These are phyloP conservation scores for Coregonus sp. DNA, from an alignment of 2,797 vertebrate species.

Conservation along the genomic window DNA sequence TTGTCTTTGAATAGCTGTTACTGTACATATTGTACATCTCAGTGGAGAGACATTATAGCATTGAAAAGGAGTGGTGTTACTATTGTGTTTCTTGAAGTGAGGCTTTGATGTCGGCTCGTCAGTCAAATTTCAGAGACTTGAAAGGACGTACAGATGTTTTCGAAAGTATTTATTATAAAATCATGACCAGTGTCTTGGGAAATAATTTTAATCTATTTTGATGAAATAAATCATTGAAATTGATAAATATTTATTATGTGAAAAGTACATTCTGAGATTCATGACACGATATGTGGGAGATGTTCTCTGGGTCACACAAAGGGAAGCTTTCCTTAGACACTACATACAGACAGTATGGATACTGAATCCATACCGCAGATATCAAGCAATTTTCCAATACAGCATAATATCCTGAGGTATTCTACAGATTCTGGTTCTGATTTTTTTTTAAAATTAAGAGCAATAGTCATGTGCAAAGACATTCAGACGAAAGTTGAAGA, in stretches of 20 bases:
- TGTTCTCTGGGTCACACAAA: conserved; percentile 24
- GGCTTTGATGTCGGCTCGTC: conserved; percentile 42
- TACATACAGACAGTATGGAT: not conserved
- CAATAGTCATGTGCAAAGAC: conserved; percentile 62
- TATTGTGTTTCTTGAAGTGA: conserved; percentile 46
- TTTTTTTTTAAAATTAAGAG: conserved; percentile 18
- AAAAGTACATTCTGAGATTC: conserved; percentile 62
- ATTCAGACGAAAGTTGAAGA: conserved; percentile 38
- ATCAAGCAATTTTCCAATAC: conserved; percentile 44
- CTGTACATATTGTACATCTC: conserved; percentile 95
- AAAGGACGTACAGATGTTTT: conserved; percentile 88
- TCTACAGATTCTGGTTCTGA: conserved; percentile 24
- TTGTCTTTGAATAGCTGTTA: conserved; percentile 81
- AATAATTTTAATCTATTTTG: conserved; percentile 78
- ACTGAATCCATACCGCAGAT: conserved; percentile 36
- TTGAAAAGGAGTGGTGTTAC: conserved; percentile 52
- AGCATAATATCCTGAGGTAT: conserved; percentile 42
- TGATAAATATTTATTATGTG: conserved; percentile 52
- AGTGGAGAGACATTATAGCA: conserved; percentile 79
- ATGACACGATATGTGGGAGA: conserved; percentile 44
- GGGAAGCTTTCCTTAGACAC: conserved; percentile 22
- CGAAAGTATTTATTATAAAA: conserved; percentile 80
- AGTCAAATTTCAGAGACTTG: conserved; percentile 69
- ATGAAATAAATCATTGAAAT: conserved; percentile 78
- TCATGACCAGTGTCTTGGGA: conserved; percentile 77